Evolutionary conservation across 2,113 vertebrate genomes (phyloP), one percentile per base, ranked within the genome.

Genomic region (Labeo catla): DNA sequence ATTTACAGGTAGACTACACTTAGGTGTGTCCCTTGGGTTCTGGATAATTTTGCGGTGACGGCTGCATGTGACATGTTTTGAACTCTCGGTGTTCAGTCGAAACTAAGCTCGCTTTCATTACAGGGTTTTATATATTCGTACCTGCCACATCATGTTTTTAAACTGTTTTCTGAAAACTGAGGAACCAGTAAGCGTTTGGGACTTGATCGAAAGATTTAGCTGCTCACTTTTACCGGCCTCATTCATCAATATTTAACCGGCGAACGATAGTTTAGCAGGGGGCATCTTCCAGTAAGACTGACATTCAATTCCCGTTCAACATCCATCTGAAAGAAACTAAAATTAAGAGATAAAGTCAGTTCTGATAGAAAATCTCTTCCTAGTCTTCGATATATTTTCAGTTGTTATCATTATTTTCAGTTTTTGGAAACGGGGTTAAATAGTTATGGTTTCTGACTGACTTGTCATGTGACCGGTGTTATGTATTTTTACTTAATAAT

Each of bases 191-290:
- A 34, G 28, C 8, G 65, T 54, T 72, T 23, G 65, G 28, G 49
- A 83, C 66, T 6, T 43, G 28, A 83, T 61, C n/a, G 10, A 16
- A 57, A 74, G 52, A 52, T 81, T 70, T 49, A 15, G 12, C 57
- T 65, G 7, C 43, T 86, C 61, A 82, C 52, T 66, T 76, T 50
- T 36, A 50, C 12, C 15, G n/a, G 61, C 13, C 77, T 34, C 12
- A 43, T n/a, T 88, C 34, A 57, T 86, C 23, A 83, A 83, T 83
- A 79, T 79, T 88, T 78, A 63, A 88, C 8, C 6, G 57, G 34
- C 12, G 8, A 52, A 47, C 54, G 52, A 81, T 86, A 81, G 68
- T 52, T 63, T 83, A 43, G 47, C 47, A 16, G 54, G 70, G 54
- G 85, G 19, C 19, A 82, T 52, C n/a, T 73, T 73, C 12, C n/a